phyloP scores from a whole-genome alignment of 1,140 invertebrate species.

The Archivesica marissinica region DNA sequence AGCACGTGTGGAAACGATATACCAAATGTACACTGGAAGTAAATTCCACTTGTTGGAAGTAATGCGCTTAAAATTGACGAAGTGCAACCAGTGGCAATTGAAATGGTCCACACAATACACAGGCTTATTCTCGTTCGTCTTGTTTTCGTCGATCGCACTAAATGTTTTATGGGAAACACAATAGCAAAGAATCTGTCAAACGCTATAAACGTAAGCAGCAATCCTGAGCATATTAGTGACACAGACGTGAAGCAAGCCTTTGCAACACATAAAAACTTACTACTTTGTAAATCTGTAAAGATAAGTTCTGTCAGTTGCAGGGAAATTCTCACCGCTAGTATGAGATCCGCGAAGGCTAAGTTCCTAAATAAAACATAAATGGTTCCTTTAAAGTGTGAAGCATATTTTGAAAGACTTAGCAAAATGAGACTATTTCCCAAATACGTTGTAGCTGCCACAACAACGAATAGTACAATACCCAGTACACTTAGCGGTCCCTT shows the following conservation, averaged over 20 bases:
- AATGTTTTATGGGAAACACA: constrained; percentile 18
- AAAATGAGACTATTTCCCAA: constrained; percentile 25
- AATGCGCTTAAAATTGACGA: neutral
- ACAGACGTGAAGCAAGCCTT: neutral
- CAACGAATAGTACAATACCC: neutral
- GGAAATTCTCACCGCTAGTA: neutral
- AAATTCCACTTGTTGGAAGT: neutral
- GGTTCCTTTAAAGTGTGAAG: constrained; percentile 21
- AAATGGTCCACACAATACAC: neutral
- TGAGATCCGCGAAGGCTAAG: constrained; percentile 5
- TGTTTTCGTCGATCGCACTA: neutral
- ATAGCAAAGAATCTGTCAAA: constrained; percentile 36
- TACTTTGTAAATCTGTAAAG: neutral
- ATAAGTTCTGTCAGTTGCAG: neutral
- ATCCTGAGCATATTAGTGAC: neutral
- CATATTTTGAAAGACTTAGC: neutral
- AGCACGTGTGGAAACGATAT: neutral
- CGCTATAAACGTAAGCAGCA: neutral
- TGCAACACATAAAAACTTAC: neutral
- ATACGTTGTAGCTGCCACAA: neutral
- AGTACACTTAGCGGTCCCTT: neutral
- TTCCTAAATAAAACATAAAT: constrained; percentile 8
- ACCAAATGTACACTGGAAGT: neutral
- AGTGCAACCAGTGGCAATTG: neutral
- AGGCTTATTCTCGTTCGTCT: neutral